Conservation (phyloP, 2,113 vertebrate species). For the Odocoileus hemionus region DNA sequence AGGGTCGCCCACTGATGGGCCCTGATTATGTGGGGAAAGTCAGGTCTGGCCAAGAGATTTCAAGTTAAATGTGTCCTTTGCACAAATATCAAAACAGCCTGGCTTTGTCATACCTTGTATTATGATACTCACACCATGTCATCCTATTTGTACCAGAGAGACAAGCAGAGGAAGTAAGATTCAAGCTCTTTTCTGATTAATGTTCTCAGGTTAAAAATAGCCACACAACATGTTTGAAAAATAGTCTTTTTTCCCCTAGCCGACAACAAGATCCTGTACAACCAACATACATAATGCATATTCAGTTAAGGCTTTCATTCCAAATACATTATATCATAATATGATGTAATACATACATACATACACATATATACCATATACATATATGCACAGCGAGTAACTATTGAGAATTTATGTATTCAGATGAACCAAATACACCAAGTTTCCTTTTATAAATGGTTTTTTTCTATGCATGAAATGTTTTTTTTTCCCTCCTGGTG, state of each 20-base stretch:
- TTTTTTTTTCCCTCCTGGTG: not conserved
- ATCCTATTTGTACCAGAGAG: constrained; percentile 80
- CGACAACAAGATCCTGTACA: constrained; percentile 84
- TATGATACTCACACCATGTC: constrained; percentile 81
- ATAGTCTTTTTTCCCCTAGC: constrained; percentile 73
- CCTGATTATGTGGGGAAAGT: constrained; percentile 83
- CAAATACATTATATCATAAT: constrained; percentile 6
- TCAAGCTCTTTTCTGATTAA: constrained; percentile 77
- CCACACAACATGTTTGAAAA: constrained; percentile 73
- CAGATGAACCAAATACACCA: constrained; percentile 64
- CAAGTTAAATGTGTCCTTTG: constrained; percentile 84
- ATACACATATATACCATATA: not conserved
- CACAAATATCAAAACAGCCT: constrained; percentile 83
- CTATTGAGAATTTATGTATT: constrained; percentile 75
- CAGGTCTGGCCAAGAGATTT: constrained; percentile 84
- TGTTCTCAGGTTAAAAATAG: constrained; percentile 77
- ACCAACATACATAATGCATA: constrained; percentile 81
- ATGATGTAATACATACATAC: not conserved
- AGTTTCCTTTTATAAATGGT: constrained; percentile 59
- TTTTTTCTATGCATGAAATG: constrained; percentile 58
- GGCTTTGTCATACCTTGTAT: constrained; percentile 76
- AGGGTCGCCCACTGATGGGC: constrained; percentile 80
- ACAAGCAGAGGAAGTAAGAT: constrained; percentile 69
- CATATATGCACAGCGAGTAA: constrained; percentile 25
- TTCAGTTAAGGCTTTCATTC: constrained; percentile 71